phyloP scores from a whole-genome alignment of 2,113 vertebrate species.

The Gymnogyps californianus region DNA sequence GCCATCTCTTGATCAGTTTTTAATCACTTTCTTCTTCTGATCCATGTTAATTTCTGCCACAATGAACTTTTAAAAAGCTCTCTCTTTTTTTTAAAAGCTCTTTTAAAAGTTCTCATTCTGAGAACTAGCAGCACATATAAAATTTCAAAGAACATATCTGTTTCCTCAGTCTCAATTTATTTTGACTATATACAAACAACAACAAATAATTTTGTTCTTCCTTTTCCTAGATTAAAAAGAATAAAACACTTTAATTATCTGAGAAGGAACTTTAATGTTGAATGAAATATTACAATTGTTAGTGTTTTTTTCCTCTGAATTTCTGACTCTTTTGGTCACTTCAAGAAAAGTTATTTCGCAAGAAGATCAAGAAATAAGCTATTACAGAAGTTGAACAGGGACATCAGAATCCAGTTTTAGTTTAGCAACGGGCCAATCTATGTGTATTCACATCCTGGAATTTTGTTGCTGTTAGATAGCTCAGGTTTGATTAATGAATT shows the following conservation, averaged over 20 bases:
- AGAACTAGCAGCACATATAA: background rate
- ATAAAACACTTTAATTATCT: background rate
- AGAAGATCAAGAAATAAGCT: background rate
- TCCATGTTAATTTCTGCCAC: background rate
- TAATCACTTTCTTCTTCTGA: background rate
- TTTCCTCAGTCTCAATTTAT: background rate
- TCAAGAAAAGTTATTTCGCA: background rate
- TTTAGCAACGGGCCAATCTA: background rate
- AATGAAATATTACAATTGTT: background rate
- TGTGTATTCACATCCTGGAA: background rate
- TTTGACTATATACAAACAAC: background rate
- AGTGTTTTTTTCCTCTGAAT: background rate
- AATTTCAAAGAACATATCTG: background rate
- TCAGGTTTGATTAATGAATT: background rate
- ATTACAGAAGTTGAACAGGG: background rate
- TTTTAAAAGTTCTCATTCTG: background rate
- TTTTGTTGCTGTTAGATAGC: background rate
- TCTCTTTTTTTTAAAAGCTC: background rate
- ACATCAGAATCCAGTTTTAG: background rate
- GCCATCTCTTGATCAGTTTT: background rate
- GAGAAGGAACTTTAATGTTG: background rate
- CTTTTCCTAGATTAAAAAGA: background rate
- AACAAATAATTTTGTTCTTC: background rate
- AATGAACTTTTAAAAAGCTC: background rate
- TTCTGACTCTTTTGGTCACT: background rate